Base-by-base conservation (phyloP, 2,888 invertebrate species). In the Timema podura region DNA sequence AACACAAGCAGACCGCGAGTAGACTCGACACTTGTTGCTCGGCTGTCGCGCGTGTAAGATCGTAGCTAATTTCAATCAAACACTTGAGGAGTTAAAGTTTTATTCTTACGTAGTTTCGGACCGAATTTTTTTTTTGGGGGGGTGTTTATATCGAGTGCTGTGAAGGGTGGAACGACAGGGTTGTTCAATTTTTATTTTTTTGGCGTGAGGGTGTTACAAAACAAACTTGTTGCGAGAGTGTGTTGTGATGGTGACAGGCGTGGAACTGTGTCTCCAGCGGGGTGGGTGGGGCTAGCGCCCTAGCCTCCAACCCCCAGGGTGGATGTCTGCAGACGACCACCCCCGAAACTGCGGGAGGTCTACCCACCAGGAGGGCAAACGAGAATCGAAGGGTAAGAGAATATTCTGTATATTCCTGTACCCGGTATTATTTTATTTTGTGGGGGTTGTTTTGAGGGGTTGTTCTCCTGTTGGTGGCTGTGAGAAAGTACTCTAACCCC, bases 301-400 rank as follows among this genome's bases (percentile, higher is more conserved):
- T 69, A 13, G 57, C 68, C 47, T 46, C 65, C 15, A 59, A 48
- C 65, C 48, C 11, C 16, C 30, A 44, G 10, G 7, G 57, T 15
- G 66, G 49, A 6, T 66, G 66, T 11, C 13, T 66, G 6, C 13
- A 47, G 44, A 65, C 69, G 5, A 57, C 69, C 13, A 69, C 69
- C 47, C 57, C 69, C 13, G 69, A 69, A 9, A 48, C 69, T 10
- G 69, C 69, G n/a, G 69, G 65, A 2, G 15, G 65, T 5, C 69
- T 65, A 16, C 66, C 69, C 10, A 65, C 64, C 30, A n/a, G 69
- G n/a, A 65, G 69, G 44, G 30, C 66, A 11, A 65, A 16, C 51
- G 69, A 69, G 47, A 69, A 69, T 15, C n/a, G 69, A 69, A 49
- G 69, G 65, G 69, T 69, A 48, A 65, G 69, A 48, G 10, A 7